Base-by-base conservation (phyloP, 1,140 invertebrate species). In the Chironomus striatipennis region DNA sequence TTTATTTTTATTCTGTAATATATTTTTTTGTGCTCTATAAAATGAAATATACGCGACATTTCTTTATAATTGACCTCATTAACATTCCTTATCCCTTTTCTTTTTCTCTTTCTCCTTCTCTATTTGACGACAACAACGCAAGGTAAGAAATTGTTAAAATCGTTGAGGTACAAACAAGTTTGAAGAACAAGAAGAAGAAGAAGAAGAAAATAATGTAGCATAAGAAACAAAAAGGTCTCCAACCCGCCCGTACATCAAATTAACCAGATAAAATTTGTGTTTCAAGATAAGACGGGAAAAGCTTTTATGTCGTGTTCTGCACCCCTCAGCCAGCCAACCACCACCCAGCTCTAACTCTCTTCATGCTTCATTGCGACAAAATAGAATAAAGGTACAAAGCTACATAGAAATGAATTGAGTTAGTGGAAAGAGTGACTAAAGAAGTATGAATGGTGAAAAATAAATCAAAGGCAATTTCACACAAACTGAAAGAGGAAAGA, bases 191-290 rank as follows among this genome's bases (percentile, higher is more conserved):
- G 47, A 57, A 57, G 4, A 57, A 57, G n/a, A 34, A 34, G 24
- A 34, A 34, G 24, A 34, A 34, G 24, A 34, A 34, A 34, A 34
- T 34, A 34, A 34, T 12, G 47, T 57, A 10, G 43, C 8, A 15
- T 9, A 10, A 15, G 43, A 57, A 57, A 15, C 15, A 57, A 57
- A 57, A 57, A 57, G 47, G 47, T 57, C 43, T 47, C 43, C 43
- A 47, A 10, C 43, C 43, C 43, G 43, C 47, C 47, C 47, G 47
- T 57, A 57, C 47, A 57, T 57, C 47, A 57, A 57, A 57, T 57
- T 57, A 57, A 57, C 47, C 47, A 57, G 47, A 57, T 57, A 57
- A 57, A 57, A 57, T 57, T 57, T 57, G 47, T 57, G 47, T 57
- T 57, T 57, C 12, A 57, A 57, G 47, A 57, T 57, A 57, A 57